Conservation (phyloP, 2,797 vertebrate species). For the Thamnophis elegans region DNA sequence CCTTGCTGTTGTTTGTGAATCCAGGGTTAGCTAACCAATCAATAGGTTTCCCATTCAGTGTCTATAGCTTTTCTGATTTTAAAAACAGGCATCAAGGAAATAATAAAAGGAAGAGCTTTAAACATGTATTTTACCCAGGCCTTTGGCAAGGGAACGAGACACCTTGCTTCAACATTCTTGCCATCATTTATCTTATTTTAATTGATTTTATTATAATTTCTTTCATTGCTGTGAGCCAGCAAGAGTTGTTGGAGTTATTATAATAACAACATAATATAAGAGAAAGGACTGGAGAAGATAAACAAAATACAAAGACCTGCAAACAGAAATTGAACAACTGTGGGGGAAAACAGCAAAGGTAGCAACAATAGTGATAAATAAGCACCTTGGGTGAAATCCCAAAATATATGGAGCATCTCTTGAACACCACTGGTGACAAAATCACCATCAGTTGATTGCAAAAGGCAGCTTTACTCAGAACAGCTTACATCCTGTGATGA, state of each 20-base stretch:
- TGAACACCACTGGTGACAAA: too few relatives aligned
- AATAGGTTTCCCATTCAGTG: not conserved
- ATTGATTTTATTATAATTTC: not conserved
- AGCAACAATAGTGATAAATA: too few relatives aligned
- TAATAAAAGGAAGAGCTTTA: not conserved
- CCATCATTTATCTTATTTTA: not conserved
- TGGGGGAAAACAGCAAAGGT: too few relatives aligned
- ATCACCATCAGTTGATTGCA: too few relatives aligned
- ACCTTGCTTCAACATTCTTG: not conserved
- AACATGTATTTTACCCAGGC: not conserved
- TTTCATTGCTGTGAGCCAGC: not conserved
- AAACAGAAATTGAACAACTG: too few relatives aligned
- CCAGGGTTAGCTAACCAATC: not conserved
- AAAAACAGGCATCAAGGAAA: not conserved
- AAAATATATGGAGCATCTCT: too few relatives aligned
- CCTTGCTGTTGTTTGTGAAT: not conserved
- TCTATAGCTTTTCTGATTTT: not conserved
- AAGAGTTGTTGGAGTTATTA: not conserved
- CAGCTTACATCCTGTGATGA: too few relatives aligned
- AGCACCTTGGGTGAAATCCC: too few relatives aligned
- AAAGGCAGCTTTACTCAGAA: too few relatives aligned
- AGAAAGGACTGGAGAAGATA: too few relatives aligned
- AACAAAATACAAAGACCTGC: too few relatives aligned
- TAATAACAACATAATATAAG: too few relatives aligned
- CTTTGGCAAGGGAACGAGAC: not conserved